These are phyloP conservation scores for Prionace glauca DNA, from an alignment of 2,797 vertebrate genomes.

Conservation along the genomic window DNA sequence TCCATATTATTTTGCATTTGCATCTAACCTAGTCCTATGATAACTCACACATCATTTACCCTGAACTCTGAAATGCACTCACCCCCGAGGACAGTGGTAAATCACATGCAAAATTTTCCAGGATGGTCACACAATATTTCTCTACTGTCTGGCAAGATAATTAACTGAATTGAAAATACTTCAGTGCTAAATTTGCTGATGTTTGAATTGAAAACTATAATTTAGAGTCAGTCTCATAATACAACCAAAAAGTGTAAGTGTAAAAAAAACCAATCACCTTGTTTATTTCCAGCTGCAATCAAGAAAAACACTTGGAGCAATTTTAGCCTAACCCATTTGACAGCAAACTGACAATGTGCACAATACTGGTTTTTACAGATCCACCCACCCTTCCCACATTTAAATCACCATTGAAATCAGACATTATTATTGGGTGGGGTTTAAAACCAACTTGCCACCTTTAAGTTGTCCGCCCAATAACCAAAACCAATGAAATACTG, in stretches of 20 bases:
- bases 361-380: not conserved
- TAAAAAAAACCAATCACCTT: not conserved
- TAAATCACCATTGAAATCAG: not conserved
- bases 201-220: not conserved
- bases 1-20: not conserved
- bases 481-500: not conserved
- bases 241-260: not conserved
- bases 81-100: not conserved
- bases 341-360: not conserved
- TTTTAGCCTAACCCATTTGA: not conserved
- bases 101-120: not conserved
- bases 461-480: not conserved
- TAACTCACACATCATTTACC: not conserved
- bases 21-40: not conserved
- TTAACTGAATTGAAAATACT: not conserved
- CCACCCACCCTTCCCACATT: not conserved
- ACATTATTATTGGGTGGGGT: not conserved
- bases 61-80: not conserved
- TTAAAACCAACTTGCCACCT: not conserved
- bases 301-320: not conserved
- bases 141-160: not conserved
- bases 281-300: not conserved
- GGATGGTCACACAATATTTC: not conserved
- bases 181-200: not conserved
- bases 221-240: not conserved